Evolutionary conservation across 2,797 vertebrate genomes (phyloP).

Genomic region (Anisognathus igniventris): DNA sequence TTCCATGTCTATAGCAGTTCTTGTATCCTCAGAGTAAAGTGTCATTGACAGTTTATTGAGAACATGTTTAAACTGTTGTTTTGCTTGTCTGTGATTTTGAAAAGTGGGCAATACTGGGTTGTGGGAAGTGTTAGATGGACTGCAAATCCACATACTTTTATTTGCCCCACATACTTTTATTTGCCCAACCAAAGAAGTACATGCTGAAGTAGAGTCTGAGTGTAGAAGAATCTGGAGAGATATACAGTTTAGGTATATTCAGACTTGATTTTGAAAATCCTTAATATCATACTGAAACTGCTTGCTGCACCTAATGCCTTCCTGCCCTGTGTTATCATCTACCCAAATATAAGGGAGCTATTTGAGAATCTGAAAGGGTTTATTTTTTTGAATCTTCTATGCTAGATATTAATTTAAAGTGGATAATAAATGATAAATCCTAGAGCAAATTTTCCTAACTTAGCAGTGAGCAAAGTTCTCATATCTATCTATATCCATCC

Average conservation of each 20-base stretch:
- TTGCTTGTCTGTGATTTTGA: not conserved
- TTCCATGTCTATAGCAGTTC: not conserved
- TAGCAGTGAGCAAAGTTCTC: not conserved
- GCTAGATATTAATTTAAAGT: not conserved
- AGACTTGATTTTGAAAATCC: not conserved
- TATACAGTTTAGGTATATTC: not conserved
- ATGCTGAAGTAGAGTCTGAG: not conserved
- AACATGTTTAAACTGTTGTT: not conserved
- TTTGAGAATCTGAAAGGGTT: not conserved
- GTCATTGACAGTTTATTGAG: slow-evolving; percentile 3
- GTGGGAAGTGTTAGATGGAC: not conserved
- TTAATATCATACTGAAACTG: not conserved
- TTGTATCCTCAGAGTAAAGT: not conserved
- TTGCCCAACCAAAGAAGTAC: not conserved
- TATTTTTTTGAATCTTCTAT: not conserved
- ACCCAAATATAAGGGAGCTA: not conserved
- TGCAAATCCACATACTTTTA: not conserved
- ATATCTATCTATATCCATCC: accelerated
- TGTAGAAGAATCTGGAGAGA: not conserved
- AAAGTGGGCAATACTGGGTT: not conserved
- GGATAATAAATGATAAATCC: not conserved
- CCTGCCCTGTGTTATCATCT: not conserved
- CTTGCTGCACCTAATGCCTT: not conserved
- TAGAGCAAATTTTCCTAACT: not conserved
- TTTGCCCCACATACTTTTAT: not conserved